phyloP scores from a whole-genome alignment of 2,797 vertebrate genomes.

The Acomys russatus region DNA sequence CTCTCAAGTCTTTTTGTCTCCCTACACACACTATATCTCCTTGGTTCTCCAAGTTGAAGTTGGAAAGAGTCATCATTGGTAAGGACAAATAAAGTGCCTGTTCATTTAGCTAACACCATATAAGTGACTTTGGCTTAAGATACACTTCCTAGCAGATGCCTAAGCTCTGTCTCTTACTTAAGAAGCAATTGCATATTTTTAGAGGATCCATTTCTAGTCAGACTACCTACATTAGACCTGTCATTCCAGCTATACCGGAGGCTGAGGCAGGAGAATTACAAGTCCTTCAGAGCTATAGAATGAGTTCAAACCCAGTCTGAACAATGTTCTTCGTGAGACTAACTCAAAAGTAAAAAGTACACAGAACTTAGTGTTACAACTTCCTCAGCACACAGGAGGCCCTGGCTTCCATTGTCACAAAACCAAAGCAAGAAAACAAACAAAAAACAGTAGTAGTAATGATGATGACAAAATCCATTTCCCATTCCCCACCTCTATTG shows the following conservation, averaged over 20 bases:
- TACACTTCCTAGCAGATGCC: not conserved
- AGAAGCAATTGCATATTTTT: not conserved
- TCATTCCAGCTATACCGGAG: no score
- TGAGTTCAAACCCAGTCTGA: not conserved
- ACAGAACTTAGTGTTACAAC: not conserved
- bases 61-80: not conserved
- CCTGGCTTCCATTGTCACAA: not conserved
- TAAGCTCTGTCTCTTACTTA: not conserved
- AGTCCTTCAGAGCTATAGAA: not conserved
- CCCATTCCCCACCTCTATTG: no score
- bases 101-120: slow-evolving; percentile 10
- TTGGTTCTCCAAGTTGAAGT: not conserved
- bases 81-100: not conserved
- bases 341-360: not conserved
- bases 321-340: not conserved
- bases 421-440: not conserved
- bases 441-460: not conserved
- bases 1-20: not conserved
- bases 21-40: not conserved
- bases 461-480: not conserved
- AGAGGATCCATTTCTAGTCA: not conserved
- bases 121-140: not conserved
- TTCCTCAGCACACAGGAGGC: not conserved
- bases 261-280: no score
- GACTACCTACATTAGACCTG: not conserved